A percentile compares a stretch with the other conserved stretches of the same genome.
Conservation (phyloP, 2,888 invertebrate species). For the Pharmacophagus antenor region DNA sequence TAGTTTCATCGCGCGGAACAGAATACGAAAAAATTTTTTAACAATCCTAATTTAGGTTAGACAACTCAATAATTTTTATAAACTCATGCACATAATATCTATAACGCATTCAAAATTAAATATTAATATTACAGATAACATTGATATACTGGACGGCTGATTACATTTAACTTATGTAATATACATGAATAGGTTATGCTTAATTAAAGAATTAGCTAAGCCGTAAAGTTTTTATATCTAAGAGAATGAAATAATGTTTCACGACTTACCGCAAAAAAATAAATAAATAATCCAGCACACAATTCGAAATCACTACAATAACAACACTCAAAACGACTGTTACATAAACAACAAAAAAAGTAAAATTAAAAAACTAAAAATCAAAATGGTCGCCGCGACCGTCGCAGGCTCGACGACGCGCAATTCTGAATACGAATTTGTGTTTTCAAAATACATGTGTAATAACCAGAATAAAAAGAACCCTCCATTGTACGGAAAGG, state of each 20-base stretch:
- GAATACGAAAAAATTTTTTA: no score
- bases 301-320: constrained; percentile 29
- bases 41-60: no score
- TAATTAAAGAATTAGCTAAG: no score
- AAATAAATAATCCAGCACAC: constrained; percentile 23
- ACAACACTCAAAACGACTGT: constrained; percentile 27
- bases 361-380: constrained; percentile 40
- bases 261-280: constrained; percentile 12
- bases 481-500: constrained; percentile 39
- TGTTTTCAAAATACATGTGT: constrained; percentile 67
- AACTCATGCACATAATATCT: no score
- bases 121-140: no score
- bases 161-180: no score
- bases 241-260: not conserved
- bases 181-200: no score
- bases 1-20: no score
- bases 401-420: constrained; percentile 48
- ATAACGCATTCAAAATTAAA: no score
- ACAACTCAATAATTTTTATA: no score
- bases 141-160: no score
- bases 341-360: constrained; percentile 35
- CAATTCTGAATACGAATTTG: constrained; percentile 69
- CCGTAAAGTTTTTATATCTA: not conserved
- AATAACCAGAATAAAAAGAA: constrained; percentile 44
- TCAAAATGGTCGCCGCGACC: constrained; percentile 55